Conservation (phyloP, 2,113 vertebrate species). For the Leptocoma aspasia region DNA sequence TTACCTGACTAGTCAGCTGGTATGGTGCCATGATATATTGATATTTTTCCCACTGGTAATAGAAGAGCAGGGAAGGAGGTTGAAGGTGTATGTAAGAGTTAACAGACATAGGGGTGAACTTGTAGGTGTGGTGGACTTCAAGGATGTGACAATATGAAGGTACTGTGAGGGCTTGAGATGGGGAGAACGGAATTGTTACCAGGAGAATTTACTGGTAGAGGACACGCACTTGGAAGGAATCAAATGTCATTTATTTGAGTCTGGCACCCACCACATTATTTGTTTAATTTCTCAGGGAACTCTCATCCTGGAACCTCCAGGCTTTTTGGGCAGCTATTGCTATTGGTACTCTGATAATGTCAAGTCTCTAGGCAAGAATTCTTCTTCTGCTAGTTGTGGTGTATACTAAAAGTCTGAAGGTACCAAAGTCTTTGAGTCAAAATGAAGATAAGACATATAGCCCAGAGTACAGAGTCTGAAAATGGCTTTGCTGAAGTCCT, state of each 20-base stretch:
- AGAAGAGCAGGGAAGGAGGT: not conserved
- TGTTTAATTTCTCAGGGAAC: not conserved
- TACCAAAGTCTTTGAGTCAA: not conserved
- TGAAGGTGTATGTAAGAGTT: not conserved
- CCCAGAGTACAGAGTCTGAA: not conserved
- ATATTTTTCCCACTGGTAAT: not conserved
- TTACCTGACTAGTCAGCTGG: not conserved
- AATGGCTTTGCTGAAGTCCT: not conserved
- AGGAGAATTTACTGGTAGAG: not conserved
- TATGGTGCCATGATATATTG: not conserved
- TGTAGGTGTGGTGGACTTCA: not conserved
- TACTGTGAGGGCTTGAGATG: not conserved
- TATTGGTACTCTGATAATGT: not conserved
- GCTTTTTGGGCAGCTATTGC: not conserved
- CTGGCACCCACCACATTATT: not conserved
- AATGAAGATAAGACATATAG: not conserved
- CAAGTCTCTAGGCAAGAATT: not conserved
- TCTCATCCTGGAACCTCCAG: not conserved
- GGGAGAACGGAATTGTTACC: not conserved
- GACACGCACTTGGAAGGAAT: not conserved
- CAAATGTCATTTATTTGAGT: not conserved
- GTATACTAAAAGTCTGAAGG: not conserved
- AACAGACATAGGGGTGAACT: not conserved
- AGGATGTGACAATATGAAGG: not conserved
- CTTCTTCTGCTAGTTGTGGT: not conserved